Evolutionary conservation across 2,888 invertebrate species (phyloP).

Genomic region (Galerucella pusilla): DNA sequence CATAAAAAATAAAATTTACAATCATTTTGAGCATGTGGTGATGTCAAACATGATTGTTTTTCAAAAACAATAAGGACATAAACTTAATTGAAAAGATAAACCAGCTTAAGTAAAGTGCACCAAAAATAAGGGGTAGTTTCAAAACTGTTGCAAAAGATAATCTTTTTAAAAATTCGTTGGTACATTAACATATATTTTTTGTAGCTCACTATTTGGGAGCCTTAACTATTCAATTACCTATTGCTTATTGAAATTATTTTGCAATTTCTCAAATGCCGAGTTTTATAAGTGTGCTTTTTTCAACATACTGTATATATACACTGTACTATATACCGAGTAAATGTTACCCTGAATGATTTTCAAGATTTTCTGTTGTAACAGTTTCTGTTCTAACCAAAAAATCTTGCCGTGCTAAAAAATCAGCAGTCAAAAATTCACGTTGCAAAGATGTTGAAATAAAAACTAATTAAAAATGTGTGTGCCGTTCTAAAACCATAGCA

Average conservation of each 20-base stretch:
- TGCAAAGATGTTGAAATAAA: conserved; percentile 39
- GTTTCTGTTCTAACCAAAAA: neutral
- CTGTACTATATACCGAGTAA: too few species aligned
- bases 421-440: conserved; percentile 8
- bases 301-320: too few species aligned
- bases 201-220: too few species aligned
- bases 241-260: too few species aligned
- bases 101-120: neutral
- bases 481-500: conserved; percentile 56
- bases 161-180: neutral
- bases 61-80: neutral
- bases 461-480: conserved; percentile 32
- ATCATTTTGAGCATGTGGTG: conserved; percentile 2
- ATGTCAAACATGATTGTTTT: neutral
- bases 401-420: neutral
- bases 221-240: too few species aligned
- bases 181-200: neutral
- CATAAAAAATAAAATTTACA: neutral
- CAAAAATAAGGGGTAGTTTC: neutral
- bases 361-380: neutral
- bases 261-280: too few species aligned
- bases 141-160: conserved; percentile 5
- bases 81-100: neutral
- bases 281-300: too few species aligned
- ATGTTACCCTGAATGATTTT: neutral